Base-by-base conservation (phyloP, 2,888 invertebrate genomes). In the Apotomis turbidana region DNA sequence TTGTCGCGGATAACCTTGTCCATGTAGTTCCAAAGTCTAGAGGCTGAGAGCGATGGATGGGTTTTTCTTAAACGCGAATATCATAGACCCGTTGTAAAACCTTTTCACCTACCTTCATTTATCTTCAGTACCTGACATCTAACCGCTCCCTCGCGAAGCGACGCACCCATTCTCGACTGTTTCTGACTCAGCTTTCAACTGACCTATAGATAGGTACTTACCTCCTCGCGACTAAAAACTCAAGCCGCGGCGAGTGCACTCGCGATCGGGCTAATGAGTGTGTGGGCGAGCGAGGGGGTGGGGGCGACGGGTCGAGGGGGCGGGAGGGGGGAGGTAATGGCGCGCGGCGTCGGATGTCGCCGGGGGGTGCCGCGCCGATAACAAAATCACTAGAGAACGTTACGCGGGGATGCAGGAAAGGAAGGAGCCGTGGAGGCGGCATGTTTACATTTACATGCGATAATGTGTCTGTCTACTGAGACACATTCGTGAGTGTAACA, bases 351-450 rank as follows among this genome's bases (percentile, higher is more conserved):
- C 88, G 90, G 88, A 89, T 89, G 91, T 90, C 93, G 91, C 90
- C 90, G 89, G 89, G 85, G 90, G 90, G 87, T 88, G 88, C 85
- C 84, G 83, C 85, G 88, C 90, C 90, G 92, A 93, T 93, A 93
- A 92, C 92, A 90, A 91, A 92, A 92, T 91, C 92, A 91, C 91
- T 90, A 88, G 91, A 89, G 89, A 89, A 88, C 87, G 86, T 83
- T 80, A 51, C 80, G 78, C 79, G 73, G 68, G 67, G 77, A 77
- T 75, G 75, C 51, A 57, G 8, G 67, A 67, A 67, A 41, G 69
- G 71, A 74, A 76, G 76, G 78, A 78, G 78, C 76, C 74, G 75
- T 79, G 79, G 85, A 87, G 80, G 78, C 74, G 86, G 83, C 74
- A 77, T 64, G 4, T 54, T 13, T 49, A 49, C 36, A 46, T 36